Evolutionary conservation across 2,113 vertebrate genomes (phyloP).

Genomic region (Orycteropus afer): DNA sequence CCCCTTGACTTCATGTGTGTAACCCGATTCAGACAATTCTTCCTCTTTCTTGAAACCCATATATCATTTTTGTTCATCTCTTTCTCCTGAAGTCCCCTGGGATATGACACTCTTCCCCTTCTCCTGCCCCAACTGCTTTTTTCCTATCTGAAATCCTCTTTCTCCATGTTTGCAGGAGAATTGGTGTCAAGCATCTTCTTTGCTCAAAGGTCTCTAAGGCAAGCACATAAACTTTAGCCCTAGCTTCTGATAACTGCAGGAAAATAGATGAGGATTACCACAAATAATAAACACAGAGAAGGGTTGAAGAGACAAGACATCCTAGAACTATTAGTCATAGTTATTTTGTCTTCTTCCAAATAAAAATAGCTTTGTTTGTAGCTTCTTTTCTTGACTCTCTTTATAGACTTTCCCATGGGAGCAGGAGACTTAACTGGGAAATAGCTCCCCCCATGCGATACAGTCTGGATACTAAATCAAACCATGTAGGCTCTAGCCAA

Average conservation of each 20-base stretch:
- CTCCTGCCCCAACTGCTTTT: neutral
- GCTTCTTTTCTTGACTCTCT: neutral
- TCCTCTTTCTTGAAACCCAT: neutral
- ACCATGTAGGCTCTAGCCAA: neutral
- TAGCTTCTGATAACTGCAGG: neutral
- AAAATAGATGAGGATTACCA: neutral
- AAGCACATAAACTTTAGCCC: neutral
- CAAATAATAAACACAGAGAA: neutral
- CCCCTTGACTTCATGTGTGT: neutral
- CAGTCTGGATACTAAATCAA: neutral
- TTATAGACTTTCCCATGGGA: neutral
- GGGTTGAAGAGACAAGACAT: neutral
- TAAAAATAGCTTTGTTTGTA: constrained; percentile 36
- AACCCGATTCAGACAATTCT: neutral
- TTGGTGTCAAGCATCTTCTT: neutral
- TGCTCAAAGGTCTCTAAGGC: neutral
- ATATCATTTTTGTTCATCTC: neutral
- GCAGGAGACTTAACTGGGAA: neutral
- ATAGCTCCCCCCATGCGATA: neutral
- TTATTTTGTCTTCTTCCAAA: constrained; percentile 37
- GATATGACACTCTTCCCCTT: neutral
- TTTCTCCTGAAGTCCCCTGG: neutral
- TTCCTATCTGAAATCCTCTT: neutral
- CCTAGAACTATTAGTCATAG: constrained; percentile 45
- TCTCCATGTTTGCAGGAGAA: neutral